These are phyloP conservation scores for Erpobdella octoculata DNA, from an alignment of 2,888 invertebrate species.

Conservation along the genomic window DNA sequence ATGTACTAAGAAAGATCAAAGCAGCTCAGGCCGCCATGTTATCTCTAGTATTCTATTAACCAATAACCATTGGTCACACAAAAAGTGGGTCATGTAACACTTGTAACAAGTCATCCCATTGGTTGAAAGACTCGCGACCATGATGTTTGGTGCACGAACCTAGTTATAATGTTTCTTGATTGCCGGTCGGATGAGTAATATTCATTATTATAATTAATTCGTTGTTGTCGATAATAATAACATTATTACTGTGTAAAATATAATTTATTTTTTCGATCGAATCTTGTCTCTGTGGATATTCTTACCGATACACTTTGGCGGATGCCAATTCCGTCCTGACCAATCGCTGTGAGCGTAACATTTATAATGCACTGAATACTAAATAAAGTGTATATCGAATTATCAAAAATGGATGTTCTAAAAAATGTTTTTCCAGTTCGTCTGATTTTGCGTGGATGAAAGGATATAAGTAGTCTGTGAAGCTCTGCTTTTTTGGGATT, in stretches of 20 bases:
- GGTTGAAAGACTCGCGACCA: background rate
- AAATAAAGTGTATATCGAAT: constrained; percentile 6
- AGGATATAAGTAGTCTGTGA: no score
- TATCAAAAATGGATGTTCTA: constrained; percentile 12
- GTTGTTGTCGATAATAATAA: no score
- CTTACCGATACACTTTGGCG: no score
- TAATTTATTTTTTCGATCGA: no score
- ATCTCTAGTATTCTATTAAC: constrained; percentile 3
- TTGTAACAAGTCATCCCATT: background rate
- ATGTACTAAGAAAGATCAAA: no score
- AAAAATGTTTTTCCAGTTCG: background rate
- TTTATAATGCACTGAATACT: constrained; percentile 10
- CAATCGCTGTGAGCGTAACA: constrained; percentile 8
- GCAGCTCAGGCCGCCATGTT: constrained; percentile 1
- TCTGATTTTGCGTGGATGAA: background rate
- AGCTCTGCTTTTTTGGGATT: no score
- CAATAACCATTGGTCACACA: constrained; percentile 4
- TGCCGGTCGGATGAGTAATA: no score
- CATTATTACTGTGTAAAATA: no score
- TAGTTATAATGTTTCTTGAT: background rate
- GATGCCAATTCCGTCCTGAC: background rate
- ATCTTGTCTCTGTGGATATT: no score
- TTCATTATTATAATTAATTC: no score
- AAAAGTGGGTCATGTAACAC: background rate
- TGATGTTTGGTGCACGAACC: constrained; percentile 5